Evolutionary conservation across 2,888 invertebrate species (phyloP).

Genomic region (Cotesia congregata): DNA sequence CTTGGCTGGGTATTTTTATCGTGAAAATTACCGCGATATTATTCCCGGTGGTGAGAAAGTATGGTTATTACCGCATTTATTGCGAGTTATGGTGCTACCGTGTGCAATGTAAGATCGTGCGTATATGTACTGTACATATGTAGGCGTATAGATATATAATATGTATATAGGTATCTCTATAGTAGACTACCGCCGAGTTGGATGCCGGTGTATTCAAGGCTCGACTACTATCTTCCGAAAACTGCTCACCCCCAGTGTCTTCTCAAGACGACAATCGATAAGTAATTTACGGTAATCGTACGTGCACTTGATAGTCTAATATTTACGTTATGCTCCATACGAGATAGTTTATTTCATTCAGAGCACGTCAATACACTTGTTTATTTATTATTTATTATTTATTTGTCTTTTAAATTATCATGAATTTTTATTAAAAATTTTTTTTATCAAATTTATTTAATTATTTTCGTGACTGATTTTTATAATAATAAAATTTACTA

Average conservation of each 20-base stretch:
- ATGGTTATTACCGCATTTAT: constrained; percentile 63
- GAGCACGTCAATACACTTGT: constrained; percentile 24
- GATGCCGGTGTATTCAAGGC: background rate
- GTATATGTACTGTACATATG: constrained; percentile 8
- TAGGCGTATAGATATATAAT: background rate
- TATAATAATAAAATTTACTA: too few species aligned
- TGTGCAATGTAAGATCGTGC: constrained; percentile 49
- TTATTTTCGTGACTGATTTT: too few species aligned
- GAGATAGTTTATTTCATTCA: constrained; percentile 6
- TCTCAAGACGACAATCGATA: constrained; percentile 62
- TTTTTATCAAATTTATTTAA: background rate
- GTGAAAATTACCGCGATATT: constrained; percentile 56
- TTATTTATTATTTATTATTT: constrained; percentile 14
- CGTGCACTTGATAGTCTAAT: constrained; percentile 48
- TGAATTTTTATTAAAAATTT: background rate
- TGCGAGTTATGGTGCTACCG: constrained; percentile 59
- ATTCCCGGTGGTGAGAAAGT: constrained; percentile 57
- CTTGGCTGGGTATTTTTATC: constrained; percentile 48
- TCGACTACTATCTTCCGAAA: background rate
- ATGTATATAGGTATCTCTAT: too few species aligned
- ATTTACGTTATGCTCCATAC: constrained; percentile 7
- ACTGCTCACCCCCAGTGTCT: background rate
- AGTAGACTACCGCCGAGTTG: background rate
- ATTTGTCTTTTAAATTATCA: background rate
- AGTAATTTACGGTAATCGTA: constrained; percentile 61